A percentile compares a stretch with the other conserved stretches of the same genome.
phyloP scores from a whole-genome alignment of 2,113 vertebrate species.

The Chaetops frenatus region DNA sequence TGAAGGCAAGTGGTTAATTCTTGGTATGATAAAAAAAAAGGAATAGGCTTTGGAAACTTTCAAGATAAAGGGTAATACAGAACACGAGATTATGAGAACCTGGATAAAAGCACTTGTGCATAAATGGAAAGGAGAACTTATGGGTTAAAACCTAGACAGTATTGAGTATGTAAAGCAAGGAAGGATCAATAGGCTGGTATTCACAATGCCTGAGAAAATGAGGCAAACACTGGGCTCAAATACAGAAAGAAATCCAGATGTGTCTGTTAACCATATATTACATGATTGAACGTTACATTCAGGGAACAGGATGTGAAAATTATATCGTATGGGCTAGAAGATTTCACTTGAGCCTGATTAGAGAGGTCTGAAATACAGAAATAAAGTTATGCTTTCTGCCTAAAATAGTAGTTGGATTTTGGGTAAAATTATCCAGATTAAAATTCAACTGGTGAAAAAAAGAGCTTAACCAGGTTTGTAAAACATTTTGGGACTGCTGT shows the following conservation, averaged over 20 bases:
- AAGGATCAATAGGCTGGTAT: neutral
- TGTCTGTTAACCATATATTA: neutral
- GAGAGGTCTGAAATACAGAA: neutral
- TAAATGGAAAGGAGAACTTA: neutral
- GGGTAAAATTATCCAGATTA: neutral
- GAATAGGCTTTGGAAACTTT: neutral
- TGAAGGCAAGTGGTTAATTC: neutral
- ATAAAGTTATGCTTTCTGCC: neutral
- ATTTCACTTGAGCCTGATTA: neutral
- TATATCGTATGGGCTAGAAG: neutral
- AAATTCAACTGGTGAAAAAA: neutral
- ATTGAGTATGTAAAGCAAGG: neutral
- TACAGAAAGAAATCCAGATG: neutral
- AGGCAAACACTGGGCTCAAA: neutral
- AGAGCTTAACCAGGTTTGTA: accelerated
- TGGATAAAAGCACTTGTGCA: neutral
- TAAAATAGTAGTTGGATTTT: neutral
- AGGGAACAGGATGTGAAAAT: neutral
- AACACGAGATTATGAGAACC: neutral
- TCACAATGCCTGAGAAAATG: neutral
- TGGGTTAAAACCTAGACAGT: neutral
- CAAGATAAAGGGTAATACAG: neutral
- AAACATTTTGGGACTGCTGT: neutral
- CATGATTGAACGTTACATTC: accelerated
- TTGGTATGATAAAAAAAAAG: neutral